Conservation (phyloP, 2,113 vertebrate genomes). For the Anguilla rostrata region DNA sequence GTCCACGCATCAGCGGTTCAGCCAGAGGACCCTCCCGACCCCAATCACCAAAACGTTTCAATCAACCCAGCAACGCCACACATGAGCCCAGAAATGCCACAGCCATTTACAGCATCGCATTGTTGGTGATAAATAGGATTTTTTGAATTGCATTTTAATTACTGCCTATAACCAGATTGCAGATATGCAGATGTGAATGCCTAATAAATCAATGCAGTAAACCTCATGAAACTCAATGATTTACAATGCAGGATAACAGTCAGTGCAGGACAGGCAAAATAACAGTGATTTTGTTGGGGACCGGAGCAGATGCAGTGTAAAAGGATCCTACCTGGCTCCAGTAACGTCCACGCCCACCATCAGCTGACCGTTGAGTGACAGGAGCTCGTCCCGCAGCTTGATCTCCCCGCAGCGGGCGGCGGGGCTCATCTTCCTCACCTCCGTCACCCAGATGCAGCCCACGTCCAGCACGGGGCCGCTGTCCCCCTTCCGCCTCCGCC, state of each 20-base stretch:
- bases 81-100: neutral
- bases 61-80: neutral
- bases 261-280: neutral
- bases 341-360: conserved; percentile 94
- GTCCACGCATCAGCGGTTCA: neutral
- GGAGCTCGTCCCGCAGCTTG: conserved; percentile 86
- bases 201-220: neutral
- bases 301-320: neutral
- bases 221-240: neutral
- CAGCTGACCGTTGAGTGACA: conserved; percentile 92
- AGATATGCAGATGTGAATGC: neutral
- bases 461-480: conserved; percentile 84
- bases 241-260: neutral
- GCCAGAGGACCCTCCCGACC: neutral
- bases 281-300: neutral
- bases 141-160: neutral
- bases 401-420: conserved; percentile 81
- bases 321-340: conserved; percentile 83
- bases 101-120: neutral
- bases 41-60: neutral
- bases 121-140: neutral
- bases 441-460: conserved; percentile 94
- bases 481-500: conserved; percentile 73
- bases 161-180: neutral
- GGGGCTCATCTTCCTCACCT: conserved; percentile 87